Percentiles rank a stretch among this genome's conserved stretches.
phyloP scores from a whole-genome alignment of 2,888 invertebrate species.

The Mythimna ferrago region DNA sequence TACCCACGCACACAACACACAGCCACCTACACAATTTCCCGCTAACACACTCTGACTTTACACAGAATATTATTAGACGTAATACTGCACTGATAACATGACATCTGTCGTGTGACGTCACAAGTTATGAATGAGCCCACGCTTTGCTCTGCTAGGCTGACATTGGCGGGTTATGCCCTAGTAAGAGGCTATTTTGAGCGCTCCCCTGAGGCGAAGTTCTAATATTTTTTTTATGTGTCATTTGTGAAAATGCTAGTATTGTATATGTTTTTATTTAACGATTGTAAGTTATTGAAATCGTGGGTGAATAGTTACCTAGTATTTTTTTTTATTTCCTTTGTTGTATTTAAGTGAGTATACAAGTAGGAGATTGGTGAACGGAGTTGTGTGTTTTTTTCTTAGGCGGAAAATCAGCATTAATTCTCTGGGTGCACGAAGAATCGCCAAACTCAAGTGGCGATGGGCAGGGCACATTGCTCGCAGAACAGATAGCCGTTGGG shows the following conservation, averaged over 20 bases:
- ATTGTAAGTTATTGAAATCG: background rate
- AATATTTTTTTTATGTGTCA: conserved; percentile 6
- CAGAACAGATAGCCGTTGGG: too few relatives aligned
- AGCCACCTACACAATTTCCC: conserved; percentile 15
- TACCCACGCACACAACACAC: background rate
- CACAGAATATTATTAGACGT: conserved; percentile 31
- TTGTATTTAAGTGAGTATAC: background rate
- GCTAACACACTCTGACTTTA: conserved; percentile 18
- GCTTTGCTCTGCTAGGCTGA: conserved; percentile 1
- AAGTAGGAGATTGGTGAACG: background rate
- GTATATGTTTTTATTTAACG: background rate
- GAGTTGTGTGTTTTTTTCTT: background rate
- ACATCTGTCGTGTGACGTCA: conserved; percentile 50
- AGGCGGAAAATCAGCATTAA: too few relatives aligned
- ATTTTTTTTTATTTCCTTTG: background rate
- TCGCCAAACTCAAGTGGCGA: too few relatives aligned
- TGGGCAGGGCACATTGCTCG: too few relatives aligned
- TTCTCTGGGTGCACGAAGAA: too few relatives aligned
- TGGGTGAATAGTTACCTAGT: conserved; percentile 8
- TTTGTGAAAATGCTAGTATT: conserved; percentile 4
- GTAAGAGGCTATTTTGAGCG: conserved; percentile 19
- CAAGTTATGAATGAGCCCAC: conserved; percentile 37
- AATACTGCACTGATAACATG: conserved; percentile 11
- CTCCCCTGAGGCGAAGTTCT: conserved; percentile 15
- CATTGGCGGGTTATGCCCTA: conserved; percentile 5